phyloP scores from a whole-genome alignment of 2,797 vertebrate genomes.

The Momotus momota region DNA sequence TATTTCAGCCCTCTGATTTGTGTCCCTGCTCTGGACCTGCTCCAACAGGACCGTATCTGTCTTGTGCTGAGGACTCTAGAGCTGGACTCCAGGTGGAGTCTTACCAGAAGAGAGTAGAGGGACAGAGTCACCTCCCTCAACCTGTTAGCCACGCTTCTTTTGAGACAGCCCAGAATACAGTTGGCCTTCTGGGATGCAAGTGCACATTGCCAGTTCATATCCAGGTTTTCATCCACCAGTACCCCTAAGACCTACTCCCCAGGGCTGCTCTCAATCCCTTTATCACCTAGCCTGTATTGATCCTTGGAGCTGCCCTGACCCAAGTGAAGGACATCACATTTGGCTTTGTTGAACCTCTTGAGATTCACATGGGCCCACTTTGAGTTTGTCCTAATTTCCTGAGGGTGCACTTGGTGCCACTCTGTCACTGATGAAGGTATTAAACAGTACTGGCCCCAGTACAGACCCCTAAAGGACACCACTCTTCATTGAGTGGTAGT shows the following conservation, averaged over 20 bases:
- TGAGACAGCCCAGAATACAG: rapidly evolving
- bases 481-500: neutral
- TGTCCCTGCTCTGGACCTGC: rapidly evolving
- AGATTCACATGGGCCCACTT: neutral
- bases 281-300: neutral
- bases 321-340: neutral
- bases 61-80: neutral
- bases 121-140: neutral
- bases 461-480: neutral
- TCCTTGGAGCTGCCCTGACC: rapidly evolving
- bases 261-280: neutral
- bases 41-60: neutral
- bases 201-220: rapidly evolving
- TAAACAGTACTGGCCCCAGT: too few species aligned
- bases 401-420: too few species aligned
- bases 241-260: neutral
- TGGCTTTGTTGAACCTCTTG: neutral
- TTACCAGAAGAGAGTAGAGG: neutral
- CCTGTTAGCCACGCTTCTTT: rapidly evolving
- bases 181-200: neutral
- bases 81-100: neutral
- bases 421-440: rapidly evolving
- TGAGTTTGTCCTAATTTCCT: too few species aligned
- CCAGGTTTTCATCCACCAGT: neutral
- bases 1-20: neutral